phyloP scores from a whole-genome alignment of 2,113 vertebrate genomes.

The Morone saxatilis region DNA sequence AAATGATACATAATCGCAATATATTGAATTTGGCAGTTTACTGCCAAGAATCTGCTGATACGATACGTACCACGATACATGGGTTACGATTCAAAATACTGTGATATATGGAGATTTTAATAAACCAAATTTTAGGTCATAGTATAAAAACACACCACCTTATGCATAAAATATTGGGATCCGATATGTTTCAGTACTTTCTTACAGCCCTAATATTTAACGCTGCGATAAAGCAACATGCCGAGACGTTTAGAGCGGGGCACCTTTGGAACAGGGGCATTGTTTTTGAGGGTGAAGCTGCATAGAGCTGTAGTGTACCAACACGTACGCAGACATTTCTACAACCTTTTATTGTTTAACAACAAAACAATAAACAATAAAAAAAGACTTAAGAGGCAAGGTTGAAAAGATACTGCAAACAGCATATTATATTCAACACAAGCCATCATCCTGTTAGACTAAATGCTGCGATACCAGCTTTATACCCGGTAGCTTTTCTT shows the following conservation, averaged over 20 bases:
- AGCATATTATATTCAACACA: slow-evolving; percentile 5
- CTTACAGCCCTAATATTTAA: too few species aligned
- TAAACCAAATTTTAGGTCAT: too few species aligned
- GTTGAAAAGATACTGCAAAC: background rate
- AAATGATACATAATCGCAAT: too few species aligned
- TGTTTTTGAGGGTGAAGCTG: background rate
- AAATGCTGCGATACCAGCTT: slow-evolving; percentile 13
- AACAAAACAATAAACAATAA: background rate
- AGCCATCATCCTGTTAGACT: background rate
- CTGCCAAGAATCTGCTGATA: too few species aligned
- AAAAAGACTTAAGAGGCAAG: background rate
- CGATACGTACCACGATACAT: too few species aligned
- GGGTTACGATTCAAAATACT: too few species aligned
- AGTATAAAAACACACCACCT: too few species aligned
- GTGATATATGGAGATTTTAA: too few species aligned
- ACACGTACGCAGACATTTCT: background rate
- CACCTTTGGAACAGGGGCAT: background rate
- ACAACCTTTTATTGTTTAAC: background rate
- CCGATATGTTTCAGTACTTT: too few species aligned
- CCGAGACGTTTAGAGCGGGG: background rate
- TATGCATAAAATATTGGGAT: too few species aligned
- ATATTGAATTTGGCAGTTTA: too few species aligned
- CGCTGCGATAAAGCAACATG: background rate
- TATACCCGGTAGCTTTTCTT: background rate
- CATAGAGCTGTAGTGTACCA: background rate